These are phyloP conservation scores for Petaurus breviceps DNA, from an alignment of 2,113 vertebrate species.

Conservation along the genomic window DNA sequence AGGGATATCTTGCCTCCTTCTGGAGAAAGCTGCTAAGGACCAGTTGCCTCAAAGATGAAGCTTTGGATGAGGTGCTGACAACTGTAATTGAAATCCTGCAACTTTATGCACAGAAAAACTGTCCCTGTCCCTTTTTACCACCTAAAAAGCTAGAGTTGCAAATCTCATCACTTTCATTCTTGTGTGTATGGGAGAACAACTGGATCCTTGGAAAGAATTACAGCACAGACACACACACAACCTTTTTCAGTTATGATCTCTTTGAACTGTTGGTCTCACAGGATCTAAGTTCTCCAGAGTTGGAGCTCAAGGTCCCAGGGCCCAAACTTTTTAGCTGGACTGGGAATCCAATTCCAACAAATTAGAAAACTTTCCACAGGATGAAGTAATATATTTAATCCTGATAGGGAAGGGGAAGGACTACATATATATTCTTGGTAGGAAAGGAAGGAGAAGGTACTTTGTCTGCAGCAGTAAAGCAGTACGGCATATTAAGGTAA, in stretches of 20 bases:
- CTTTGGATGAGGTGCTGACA: not conserved
- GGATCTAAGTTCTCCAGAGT: not conserved
- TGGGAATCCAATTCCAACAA: not conserved
- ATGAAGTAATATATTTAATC: not conserved
- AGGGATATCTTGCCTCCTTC: not conserved
- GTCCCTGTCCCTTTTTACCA: not conserved
- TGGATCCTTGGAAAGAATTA: not conserved
- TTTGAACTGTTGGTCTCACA: not conserved
- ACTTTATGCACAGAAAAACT: not conserved
- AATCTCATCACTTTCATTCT: not conserved
- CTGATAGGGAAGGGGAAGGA: not conserved
- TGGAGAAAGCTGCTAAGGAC: not conserved
- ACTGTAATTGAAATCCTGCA: not conserved
- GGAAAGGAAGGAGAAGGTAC: not conserved
- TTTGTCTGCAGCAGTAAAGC: not conserved
- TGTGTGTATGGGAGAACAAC: not conserved
- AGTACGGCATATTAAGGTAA: not conserved
- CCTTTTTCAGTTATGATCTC: not conserved
- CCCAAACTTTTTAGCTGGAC: not conserved
- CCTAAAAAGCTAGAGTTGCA: not conserved
- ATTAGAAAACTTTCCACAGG: not conserved
- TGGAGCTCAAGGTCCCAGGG: not conserved
- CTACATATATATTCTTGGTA: not conserved
- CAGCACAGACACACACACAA: not conserved
- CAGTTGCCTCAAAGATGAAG: not conserved